phyloP scores from a whole-genome alignment of 2,888 invertebrate species.

The Abrostola triplasia region DNA sequence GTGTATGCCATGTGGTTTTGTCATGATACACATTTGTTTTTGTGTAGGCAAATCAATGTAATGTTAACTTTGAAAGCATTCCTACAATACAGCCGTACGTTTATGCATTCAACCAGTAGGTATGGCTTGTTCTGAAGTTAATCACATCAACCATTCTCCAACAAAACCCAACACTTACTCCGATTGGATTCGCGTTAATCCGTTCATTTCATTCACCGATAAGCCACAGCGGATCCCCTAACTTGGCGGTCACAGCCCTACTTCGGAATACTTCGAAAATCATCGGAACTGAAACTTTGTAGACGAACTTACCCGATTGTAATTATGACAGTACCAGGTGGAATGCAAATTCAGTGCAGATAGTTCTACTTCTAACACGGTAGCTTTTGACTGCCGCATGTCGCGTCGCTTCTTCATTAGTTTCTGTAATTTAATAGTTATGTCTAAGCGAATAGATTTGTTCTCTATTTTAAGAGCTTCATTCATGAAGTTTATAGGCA shows the following conservation, averaged over 20 bases:
- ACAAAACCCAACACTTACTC: no score
- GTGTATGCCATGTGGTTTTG: no score
- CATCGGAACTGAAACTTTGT: constrained; percentile 25
- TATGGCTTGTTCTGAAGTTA: no score
- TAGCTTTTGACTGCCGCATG: constrained; percentile 51
- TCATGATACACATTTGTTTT: no score
- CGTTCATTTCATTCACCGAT: constrained; percentile 22
- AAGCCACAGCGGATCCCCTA: constrained; percentile 16
- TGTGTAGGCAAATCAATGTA: no score
- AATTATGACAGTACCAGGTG: constrained; percentile 67
- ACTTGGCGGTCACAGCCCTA: constrained; percentile 18
- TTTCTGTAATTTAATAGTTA: constrained; percentile 6
- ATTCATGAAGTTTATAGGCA: no score
- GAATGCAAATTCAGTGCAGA: constrained; percentile 64
- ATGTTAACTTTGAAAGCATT: no score
- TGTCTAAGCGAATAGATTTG: no score
- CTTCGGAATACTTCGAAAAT: constrained; percentile 21
- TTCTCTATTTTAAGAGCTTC: no score
- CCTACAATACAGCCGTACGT: no score
- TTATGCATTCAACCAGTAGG: no score
- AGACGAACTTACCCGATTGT: constrained; percentile 61
- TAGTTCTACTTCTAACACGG: constrained; percentile 24
- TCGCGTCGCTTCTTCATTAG: constrained; percentile 39
- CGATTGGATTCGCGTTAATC: constrained; percentile 14
- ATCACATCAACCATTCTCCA: no score